phyloP scores from a whole-genome alignment of 2,113 vertebrate species.

The Zootoca vivipara region DNA sequence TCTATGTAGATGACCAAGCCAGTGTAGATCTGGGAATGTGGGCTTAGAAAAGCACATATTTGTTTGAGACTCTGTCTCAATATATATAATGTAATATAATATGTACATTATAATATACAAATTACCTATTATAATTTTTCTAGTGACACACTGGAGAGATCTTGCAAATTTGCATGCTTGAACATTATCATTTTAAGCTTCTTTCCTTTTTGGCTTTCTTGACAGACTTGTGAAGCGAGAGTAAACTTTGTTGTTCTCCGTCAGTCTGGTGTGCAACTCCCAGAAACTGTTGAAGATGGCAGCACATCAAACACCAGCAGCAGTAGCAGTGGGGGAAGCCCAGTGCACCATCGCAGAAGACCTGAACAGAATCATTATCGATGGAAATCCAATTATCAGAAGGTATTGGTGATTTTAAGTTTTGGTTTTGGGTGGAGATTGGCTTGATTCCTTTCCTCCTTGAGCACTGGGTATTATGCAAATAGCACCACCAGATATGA shows the following conservation, averaged over 20 bases:
- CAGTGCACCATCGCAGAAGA: slow-evolving; percentile 70
- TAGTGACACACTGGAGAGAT: too few relatives aligned
- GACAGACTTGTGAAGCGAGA: slow-evolving; percentile 85
- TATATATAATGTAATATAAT: too few relatives aligned
- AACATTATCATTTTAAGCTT: not conserved
- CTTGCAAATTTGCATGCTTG: not conserved
- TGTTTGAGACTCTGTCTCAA: too few relatives aligned
- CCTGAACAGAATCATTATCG: slow-evolving; percentile 81
- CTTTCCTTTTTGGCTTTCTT: not conserved
- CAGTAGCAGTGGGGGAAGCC: slow-evolving; percentile 73
- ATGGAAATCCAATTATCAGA: slow-evolving; percentile 81
- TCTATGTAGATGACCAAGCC: too few relatives aligned
- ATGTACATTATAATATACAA: too few relatives aligned
- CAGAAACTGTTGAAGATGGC: slow-evolving; percentile 77
- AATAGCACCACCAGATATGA: not conserved
- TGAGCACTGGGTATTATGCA: too few relatives aligned
- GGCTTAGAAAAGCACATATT: too few relatives aligned
- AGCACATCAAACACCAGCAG: slow-evolving; percentile 64
- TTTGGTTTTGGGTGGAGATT: accelerated
- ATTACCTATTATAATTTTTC: not conserved
- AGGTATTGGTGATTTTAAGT: slow-evolving; percentile 67
- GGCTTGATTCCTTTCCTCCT: not conserved
- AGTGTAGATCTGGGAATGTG: too few relatives aligned
- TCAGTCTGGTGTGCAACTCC: slow-evolving; percentile 58
- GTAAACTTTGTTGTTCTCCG: slow-evolving; percentile 92